Evolutionary conservation across 2,797 vertebrate species (phyloP), one percentile per base, ranked within the genome.

Genomic region (Eleutherodactylus coqui): DNA sequence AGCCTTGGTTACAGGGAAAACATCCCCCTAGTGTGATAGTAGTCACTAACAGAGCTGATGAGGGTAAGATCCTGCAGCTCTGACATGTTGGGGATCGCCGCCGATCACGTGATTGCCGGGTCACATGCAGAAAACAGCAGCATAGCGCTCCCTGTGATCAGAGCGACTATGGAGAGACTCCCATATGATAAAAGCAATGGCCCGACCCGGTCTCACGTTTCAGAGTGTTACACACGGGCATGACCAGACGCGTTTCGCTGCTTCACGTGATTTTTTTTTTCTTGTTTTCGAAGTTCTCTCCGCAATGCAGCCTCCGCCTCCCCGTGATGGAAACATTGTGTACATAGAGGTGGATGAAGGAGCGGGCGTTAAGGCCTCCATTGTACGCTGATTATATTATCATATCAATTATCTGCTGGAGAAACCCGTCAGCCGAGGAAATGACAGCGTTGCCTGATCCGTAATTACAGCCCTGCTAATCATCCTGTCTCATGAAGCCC

Each of bases 361-460:
- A 6, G 38, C 43, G 10, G 70, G 45, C 70, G 27, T 73, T n/a
- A 73, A 73, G n/a, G 70, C 11, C n/a, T 34, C 75, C 16, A 77
- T 38, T 77, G 75, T n/a, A 34, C 47, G 4, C 47, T n/a, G 21
- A 85, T 79, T 58, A 19, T 79, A 79, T 85, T 58, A 79, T 69
- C 75, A 78, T 41, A 77, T 47, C n/a, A 72, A 79, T 58, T 70
- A 79, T 32, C 70, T 29, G 60, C 55, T n/a, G 24, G 34, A 36
- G 38, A 43, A 67, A 69, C 29, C 32, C n/a, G 21, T 41, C 75
- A 29, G 49, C 34, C 10, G 62, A 27, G 47, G 34, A 4, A 11
- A 62, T 29, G 11, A 38, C 24, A n/a, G 34, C 6, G 51, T 1
- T 36, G 47, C 62, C 60, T 75, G 70, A 84, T 67, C 79, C 27